Evolutionary conservation across 2,888 invertebrate species (phyloP), one percentile per base, ranked within the genome.

Genomic region (Mythimna ferrago): DNA sequence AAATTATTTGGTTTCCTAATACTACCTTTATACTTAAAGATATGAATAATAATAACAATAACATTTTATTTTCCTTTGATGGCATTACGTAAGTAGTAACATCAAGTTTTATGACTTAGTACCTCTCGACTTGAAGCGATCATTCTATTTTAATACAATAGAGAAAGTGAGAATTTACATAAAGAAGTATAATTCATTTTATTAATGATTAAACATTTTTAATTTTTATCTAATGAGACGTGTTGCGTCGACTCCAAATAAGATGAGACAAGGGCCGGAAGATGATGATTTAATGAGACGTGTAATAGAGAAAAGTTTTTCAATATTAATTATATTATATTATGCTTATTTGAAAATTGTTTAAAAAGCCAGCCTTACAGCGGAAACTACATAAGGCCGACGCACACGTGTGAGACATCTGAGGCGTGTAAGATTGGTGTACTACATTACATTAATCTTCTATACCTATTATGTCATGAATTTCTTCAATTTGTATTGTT

Each of bases 21-120:
- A 7, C 5, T 44, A 6, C 6, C 7, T 14, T 26, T 6, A 48
- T 14, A 48, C 14, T 48, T 3, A 35, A 21, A 74, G 44, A 26
- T 26, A 38, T n/a, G 32, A 61, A 74, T 21, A 73, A 60, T 51
- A 61, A 41, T 16, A 41, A n/a, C 26, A 61, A 41, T 16, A 41
- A n/a, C 26, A 48, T 38, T 64, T 64, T 48, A 51, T 57, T 48
- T 76, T 65, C 56, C 53, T 72, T 72, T 65, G 76, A 56, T 44
- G 26, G 32, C 14, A 38, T 74, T 38, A 62, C 7, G 11, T 26
- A 44, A 44, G 35, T 63, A 48, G 26, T 41, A 61, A 38, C 53
- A 62, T 54, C 14, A 72, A 74, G 44, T 16, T 26, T 44, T 0
- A 63, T 26, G 48, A 44, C 7, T 61, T 19, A 26, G 19, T 51